Evolutionary conservation across 2,888 invertebrate species (phyloP).

Genomic region (Nephrotoma appendiculata): DNA sequence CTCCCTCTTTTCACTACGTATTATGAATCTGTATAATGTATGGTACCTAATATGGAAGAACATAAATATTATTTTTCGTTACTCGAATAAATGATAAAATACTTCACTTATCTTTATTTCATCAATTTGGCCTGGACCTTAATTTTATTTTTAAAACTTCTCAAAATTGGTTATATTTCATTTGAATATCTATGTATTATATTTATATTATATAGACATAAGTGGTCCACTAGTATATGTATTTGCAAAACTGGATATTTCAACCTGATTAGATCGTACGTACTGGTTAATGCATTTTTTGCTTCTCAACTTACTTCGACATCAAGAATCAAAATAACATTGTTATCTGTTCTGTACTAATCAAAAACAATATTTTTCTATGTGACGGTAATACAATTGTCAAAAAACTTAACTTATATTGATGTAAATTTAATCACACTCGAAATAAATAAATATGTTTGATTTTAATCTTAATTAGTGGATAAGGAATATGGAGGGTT

Average conservation of each 20-base stretch:
- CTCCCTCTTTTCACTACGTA: not conserved
- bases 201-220: no score
- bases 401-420: no score
- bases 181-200: not conserved
- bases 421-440: no score
- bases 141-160: not conserved
- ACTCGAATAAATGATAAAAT: not conserved
- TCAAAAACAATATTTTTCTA: no score
- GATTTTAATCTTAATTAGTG: no score
- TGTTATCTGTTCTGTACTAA: no score
- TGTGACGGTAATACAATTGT: no score
- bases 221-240: not conserved
- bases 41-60: not conserved
- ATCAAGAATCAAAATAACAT: no score
- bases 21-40: not conserved
- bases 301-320: no score
- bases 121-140: not conserved
- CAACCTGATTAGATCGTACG: not conserved
- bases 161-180: not conserved
- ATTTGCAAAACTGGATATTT: not conserved
- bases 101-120: not conserved
- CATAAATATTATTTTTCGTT: not conserved
- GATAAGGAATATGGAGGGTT: no score
- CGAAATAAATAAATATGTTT: no score
- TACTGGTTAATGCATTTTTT: no score